Percentiles rank a stretch among this genome's conserved stretches.
Conservation (phyloP, 2,888 invertebrate genomes). For the Cordylochernes scorpioides region DNA sequence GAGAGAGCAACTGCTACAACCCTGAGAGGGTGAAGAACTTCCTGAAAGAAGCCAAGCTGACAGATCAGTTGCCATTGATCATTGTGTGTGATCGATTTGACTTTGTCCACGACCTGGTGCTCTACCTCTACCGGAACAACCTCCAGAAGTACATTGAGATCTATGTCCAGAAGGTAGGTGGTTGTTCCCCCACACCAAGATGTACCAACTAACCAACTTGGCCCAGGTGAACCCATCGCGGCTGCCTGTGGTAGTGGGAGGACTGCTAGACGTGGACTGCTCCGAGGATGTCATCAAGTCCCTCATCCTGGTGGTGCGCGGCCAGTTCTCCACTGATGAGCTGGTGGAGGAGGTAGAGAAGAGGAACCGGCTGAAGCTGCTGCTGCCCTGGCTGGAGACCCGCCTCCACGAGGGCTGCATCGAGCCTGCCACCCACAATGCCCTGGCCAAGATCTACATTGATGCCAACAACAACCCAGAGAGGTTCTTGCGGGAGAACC, state of each 20-base stretch:
- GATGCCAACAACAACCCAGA: slow-evolving; percentile 99
- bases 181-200: too few species aligned
- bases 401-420: slow-evolving; percentile 87
- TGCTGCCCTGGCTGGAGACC: slow-evolving; percentile 88
- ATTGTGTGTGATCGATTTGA: slow-evolving; percentile 99
- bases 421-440: slow-evolving; percentile 96
- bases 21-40: slow-evolving; percentile 98
- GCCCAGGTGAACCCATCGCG: slow-evolving; percentile 94
- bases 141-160: slow-evolving; percentile 99
- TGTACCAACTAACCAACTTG: too few species aligned
- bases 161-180: slow-evolving; percentile 86
- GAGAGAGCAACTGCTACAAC: slow-evolving; percentile 96
- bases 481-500: slow-evolving; percentile 56
- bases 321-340: slow-evolving; percentile 96
- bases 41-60: slow-evolving; percentile 92
- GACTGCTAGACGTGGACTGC: slow-evolving; percentile 89
- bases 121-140: slow-evolving; percentile 90
- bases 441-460: slow-evolving; percentile 96
- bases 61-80: slow-evolving; percentile 90
- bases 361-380: slow-evolving; percentile 65
- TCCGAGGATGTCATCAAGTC: slow-evolving; percentile 97
- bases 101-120: slow-evolving; percentile 91
- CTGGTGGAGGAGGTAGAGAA: slow-evolving; percentile 83
- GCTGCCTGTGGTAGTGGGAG: slow-evolving; percentile 89
- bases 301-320: slow-evolving; percentile 81